Evolutionary conservation across 2,113 vertebrate genomes (phyloP), one percentile per base, ranked within the genome.

Genomic region (Pipa parva): DNA sequence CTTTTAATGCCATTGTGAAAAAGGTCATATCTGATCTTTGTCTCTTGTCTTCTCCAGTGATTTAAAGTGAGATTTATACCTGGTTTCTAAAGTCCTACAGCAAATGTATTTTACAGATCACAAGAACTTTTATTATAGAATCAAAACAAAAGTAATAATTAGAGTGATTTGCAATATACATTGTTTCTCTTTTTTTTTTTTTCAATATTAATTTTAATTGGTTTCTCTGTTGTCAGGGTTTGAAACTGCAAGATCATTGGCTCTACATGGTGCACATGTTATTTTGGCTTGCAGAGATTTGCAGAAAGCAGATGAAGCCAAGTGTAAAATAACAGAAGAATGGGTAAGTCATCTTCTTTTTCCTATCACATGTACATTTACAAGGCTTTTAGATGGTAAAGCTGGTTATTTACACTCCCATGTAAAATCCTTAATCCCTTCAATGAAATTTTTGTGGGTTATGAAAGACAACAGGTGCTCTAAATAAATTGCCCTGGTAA

Each of bases 201-300:
- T 11, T 22, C 3, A 7, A 2, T 22, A 49, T 24, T 3, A 49
- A 2, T 49, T 3, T 8, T 49, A 22, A 1, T 48, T 17, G 2
- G 3, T 15, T 42, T 42, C 39, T 42, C 13, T 42, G 39, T 20
- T 39, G 3, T 2, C 63, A 99, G 97, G 97, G 74, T 96, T 97
- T 71, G 97, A 99, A 81, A 95, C 95, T 0, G 94, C 96, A 3
- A 93, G 91, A 75, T 94, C 97, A 54, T 92, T 99, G 22, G 95
- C 96, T 28, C 90, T 99, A 42, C 97, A 99, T 0, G 97, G 97
- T 11, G 94, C 95, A 0, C 83, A 88, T 0, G 93, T 99, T 49
- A 90, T 99, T 85, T 79, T 99, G 74, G 96, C 94, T 15, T 98
- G 96, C 69, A 87, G 97, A 27, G 95, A 94, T 42, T 62, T 77